Evolutionary conservation across 2,888 invertebrate genomes (phyloP).

Genomic region (Erynnis tages): DNA sequence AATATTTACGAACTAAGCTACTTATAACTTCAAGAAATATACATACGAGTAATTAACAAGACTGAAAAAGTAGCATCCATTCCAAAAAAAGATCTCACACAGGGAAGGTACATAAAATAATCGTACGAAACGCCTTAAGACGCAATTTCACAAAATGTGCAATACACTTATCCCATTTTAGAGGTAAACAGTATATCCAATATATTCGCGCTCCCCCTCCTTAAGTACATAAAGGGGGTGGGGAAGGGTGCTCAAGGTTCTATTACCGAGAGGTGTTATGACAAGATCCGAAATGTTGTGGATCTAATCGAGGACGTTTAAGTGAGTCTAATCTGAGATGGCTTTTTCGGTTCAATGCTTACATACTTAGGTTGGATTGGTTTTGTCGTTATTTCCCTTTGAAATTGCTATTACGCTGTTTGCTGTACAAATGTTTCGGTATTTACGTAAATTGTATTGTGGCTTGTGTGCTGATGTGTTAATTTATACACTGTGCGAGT

Average conservation of each 20-base stretch:
- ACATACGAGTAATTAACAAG: no score
- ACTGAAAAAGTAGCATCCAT: no score
- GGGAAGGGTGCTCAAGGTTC: neutral
- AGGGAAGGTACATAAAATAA: no score
- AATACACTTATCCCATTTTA: conserved; percentile 21
- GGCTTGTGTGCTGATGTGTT: no score
- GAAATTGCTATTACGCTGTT: neutral
- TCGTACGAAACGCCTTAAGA: no score
- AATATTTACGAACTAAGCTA: no score
- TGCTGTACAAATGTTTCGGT: neutral
- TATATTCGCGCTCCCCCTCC: conserved; percentile 11
- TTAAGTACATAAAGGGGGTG: conserved; percentile 7
- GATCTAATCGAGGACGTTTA: conserved; percentile 17
- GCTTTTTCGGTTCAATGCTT: conserved; percentile 7
- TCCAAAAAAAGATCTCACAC: no score
- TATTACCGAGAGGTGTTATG: conserved; percentile 16
- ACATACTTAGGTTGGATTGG: neutral
- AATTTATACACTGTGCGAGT: no score
- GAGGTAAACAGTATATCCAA: conserved; percentile 21
- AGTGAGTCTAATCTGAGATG: conserved; percentile 12
- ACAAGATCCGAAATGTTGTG: conserved; percentile 14
- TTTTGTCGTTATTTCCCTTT: neutral
- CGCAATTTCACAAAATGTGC: conserved; percentile 20
- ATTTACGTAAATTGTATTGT: no score
- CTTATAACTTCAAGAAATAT: no score